Conservation (phyloP, 2,888 invertebrate genomes). For the Hedya salicella region DNA sequence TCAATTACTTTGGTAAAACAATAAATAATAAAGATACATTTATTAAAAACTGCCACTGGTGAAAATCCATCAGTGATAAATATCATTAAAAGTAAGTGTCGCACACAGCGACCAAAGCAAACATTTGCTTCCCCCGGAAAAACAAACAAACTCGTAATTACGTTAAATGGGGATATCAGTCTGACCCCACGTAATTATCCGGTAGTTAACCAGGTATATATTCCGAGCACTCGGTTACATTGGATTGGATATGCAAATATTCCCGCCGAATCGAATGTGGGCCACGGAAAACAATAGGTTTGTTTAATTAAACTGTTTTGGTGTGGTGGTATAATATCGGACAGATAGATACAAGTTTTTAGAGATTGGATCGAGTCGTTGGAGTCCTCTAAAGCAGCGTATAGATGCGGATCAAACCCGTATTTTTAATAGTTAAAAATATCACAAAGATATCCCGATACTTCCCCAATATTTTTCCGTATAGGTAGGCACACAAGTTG, state of each 20-base stretch:
- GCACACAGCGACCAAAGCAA: not conserved
- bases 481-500: no score
- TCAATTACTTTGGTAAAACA: no score
- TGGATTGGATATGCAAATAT: conserved; percentile 11
- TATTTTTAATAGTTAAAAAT: no score
- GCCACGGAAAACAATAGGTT: conserved; percentile 10
- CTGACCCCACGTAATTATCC: not conserved
- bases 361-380: no score
- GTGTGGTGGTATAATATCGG: not conserved
- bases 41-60: not conserved
- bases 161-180: not conserved
- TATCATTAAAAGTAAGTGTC: not conserved
- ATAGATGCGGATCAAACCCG: no score
- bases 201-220: conserved; percentile 9
- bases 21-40: not conserved
- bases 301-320: not conserved
- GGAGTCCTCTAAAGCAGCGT: no score
- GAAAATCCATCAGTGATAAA: not conserved
- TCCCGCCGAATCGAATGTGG: not conserved
- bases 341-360: not conserved
- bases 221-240: not conserved
- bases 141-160: conserved; percentile 3
- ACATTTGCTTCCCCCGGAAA: not conserved
- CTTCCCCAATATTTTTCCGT: no score
- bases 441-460: no score